A percentile compares a stretch with the other conserved stretches of the same genome.
Evolutionary conservation across 2,888 invertebrate genomes (phyloP).

Genomic region (Colostygia pectinataria): DNA sequence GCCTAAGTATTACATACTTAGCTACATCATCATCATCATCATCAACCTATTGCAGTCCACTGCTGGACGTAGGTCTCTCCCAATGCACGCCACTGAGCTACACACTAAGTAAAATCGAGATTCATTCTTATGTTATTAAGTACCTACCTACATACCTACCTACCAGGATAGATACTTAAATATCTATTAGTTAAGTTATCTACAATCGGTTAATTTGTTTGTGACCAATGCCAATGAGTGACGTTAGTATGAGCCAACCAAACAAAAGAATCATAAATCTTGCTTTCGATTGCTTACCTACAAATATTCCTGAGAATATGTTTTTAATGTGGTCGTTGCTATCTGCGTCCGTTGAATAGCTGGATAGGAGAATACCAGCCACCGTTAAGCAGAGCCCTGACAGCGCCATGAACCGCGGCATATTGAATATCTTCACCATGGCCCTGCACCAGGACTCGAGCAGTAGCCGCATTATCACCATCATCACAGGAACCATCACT

Average conservation of each 20-base stretch:
- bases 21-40: no score
- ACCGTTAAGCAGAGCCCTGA: constrained; percentile 83
- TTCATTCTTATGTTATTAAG: no score
- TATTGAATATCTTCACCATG: constrained; percentile 80
- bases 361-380: constrained; percentile 80
- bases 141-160: no score
- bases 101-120: no score
- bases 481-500: constrained; percentile 83
- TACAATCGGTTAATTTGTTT: no score
- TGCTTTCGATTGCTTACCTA: constrained; percentile 62
- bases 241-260: constrained; percentile 14
- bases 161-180: no score
- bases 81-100: no score
- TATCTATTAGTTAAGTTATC: no score
- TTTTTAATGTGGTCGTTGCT: constrained; percentile 74
- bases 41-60: no score
- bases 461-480: constrained; percentile 81
- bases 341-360: constrained; percentile 71
- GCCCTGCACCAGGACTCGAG: constrained; percentile 84
- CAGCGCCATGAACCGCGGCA: constrained; percentile 83
- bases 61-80: no score
- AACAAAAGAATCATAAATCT: constrained; percentile 26
- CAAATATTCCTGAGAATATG: constrained; percentile 76
- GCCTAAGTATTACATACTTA: no score
- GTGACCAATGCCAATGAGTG: background rate